phyloP scores from a whole-genome alignment of 2,888 invertebrate species.

The Graphium colonna region DNA sequence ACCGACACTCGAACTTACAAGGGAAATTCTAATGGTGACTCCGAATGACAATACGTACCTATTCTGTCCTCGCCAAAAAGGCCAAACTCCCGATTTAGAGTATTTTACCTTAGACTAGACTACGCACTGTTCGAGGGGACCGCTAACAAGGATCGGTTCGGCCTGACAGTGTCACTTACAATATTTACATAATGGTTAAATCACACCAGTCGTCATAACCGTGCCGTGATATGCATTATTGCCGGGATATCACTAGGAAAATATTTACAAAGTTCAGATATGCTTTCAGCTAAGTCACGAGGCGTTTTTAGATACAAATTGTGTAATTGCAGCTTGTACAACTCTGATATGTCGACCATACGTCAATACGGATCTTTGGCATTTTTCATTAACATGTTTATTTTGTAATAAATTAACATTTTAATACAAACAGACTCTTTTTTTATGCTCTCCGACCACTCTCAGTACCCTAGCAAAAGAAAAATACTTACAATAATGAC shows the following conservation, averaged over 20 bases:
- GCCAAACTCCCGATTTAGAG: conserved; percentile 21
- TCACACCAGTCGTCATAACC: conserved; percentile 57
- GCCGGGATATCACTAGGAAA: conserved; percentile 68
- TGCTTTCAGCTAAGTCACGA: conserved; percentile 30
- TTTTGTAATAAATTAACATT: conserved; percentile 25
- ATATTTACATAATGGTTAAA: conserved; percentile 50
- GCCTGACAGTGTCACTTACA: conserved; percentile 34
- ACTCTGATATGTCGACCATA: conserved; percentile 27
- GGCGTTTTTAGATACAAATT: conserved; percentile 23
- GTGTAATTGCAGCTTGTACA: conserved; percentile 28
- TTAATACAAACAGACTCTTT: conserved; percentile 12
- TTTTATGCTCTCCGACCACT: no score
- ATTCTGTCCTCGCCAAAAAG: conserved; percentile 28
- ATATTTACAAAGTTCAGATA: conserved; percentile 32
- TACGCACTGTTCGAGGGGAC: background rate
- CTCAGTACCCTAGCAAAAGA: no score
- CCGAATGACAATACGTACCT: conserved; percentile 33
- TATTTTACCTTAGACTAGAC: conserved; percentile 19
- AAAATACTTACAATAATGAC: no score
- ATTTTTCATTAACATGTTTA: conserved; percentile 25
- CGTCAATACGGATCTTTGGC: conserved; percentile 20
- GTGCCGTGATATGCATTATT: conserved; percentile 56
- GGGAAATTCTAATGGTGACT: conserved; percentile 47
- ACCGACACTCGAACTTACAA: conserved; percentile 47
- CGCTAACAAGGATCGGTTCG: conserved; percentile 17